A percentile compares a stretch with the other conserved stretches of the same genome.
Conservation (phyloP, 2,888 invertebrate genomes). For the Hoplodrina ambigua region DNA sequence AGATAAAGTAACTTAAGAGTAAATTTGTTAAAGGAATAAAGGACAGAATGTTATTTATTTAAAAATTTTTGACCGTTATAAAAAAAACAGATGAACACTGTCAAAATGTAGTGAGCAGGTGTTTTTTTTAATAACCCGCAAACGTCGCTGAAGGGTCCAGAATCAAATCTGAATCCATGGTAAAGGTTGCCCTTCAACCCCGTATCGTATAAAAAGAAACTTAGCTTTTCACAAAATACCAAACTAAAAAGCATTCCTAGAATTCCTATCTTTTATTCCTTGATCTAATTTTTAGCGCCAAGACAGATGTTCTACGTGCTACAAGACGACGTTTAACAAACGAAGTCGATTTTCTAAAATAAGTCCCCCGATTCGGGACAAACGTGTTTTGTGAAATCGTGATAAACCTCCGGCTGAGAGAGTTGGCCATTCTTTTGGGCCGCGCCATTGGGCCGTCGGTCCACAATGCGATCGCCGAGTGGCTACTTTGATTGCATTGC, state of each 20-base stretch:
- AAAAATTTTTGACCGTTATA: too few species aligned
- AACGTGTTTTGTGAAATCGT: constrained; percentile 60
- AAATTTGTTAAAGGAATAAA: too few species aligned
- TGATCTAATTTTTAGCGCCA: constrained; percentile 41
- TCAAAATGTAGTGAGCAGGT: too few species aligned
- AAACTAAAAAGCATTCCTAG: constrained; percentile 13
- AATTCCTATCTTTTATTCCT: constrained; percentile 33
- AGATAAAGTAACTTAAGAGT: too few species aligned
- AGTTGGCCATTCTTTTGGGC: constrained; percentile 49
- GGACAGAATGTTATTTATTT: too few species aligned
- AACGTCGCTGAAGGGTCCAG: too few species aligned
- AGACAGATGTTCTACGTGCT: constrained; percentile 41
- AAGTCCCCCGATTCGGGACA: constrained; percentile 42
- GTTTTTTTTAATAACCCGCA: too few species aligned
- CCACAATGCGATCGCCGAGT: constrained; percentile 53
- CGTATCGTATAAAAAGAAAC: not conserved
- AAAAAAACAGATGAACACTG: too few species aligned
- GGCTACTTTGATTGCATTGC: constrained; percentile 64
- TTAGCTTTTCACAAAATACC: constrained; percentile 8
- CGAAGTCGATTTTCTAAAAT: constrained; percentile 56
- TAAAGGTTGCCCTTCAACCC: too few species aligned
- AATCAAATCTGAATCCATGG: too few species aligned
- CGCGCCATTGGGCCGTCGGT: constrained; percentile 42
- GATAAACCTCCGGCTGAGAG: constrained; percentile 57
- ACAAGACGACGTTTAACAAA: constrained; percentile 38